Evolutionary conservation across 2,888 invertebrate genomes (phyloP), one percentile per base, ranked within the genome.

Genomic region (Ethmia dodecea): DNA sequence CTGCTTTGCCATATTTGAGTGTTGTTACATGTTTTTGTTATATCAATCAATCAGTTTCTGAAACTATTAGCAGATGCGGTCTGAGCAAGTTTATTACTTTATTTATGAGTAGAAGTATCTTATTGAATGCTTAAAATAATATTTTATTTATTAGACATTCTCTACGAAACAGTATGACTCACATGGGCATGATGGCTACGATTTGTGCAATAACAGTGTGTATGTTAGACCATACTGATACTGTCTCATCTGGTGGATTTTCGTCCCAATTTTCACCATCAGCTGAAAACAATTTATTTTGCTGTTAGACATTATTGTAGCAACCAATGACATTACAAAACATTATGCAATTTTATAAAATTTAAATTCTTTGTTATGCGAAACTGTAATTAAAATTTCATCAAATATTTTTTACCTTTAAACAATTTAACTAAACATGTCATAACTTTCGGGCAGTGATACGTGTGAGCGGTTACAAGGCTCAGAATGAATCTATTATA

Each of bases 201-300:
- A 87, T 79, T 62, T 84, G 73, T 40, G 83, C 86, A 50, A 87
- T 80, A 13, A 81, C 45, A 28, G 67, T 65, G 49, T 95, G 95
- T 3, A 93, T 74, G 51, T 91, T 88, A 33, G 89, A 86, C 71
- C 92, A 89, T 55, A 84, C 88, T 27, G 68, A 62, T 14, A 88
- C 68, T 35, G 89, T 86, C 39, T 86, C 80, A 33, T 87, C 79
- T 8, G 79, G 72, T 2, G 92, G 92, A 31, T 64, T 68, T 5
- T 90, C 89, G 50, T 89, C 84, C 59, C 87, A 76, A 88, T 93
- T 93, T 28, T 88, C 87, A 13, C 66, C 66, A 35, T 83, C 81
- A 31, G 71, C 89, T 60, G 67, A 56, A 64, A 37, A 24, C 9
- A 33, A 13, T 28, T 20, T 20, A 2, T 20, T 20, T 4, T 20